phyloP scores from a whole-genome alignment of 2,113 vertebrate genomes.

The Nothoprocta pentlandii region DNA sequence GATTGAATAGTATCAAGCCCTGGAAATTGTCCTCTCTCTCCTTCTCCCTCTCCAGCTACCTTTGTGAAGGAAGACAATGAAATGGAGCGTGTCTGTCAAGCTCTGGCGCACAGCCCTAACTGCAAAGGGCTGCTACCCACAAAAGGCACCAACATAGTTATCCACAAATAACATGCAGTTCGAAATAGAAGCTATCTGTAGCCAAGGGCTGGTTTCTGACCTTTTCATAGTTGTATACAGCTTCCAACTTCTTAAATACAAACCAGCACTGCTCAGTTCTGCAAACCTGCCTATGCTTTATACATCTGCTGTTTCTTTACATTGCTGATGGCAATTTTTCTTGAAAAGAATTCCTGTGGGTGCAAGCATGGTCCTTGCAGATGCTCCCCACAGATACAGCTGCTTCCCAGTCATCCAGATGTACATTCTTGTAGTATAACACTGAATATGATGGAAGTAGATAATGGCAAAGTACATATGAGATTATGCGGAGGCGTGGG shows the following conservation, averaged over 20 bases:
- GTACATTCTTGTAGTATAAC: neutral
- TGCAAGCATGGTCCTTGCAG: neutral
- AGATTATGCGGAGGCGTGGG: neutral
- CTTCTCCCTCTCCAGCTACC: neutral
- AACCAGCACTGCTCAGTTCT: neutral
- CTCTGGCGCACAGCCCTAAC: neutral
- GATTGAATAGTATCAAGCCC: neutral
- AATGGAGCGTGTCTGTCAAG: neutral
- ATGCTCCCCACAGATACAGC: neutral
- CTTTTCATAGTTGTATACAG: neutral
- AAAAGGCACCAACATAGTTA: neutral
- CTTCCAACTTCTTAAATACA: neutral
- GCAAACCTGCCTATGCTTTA: neutral
- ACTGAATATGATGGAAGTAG: neutral
- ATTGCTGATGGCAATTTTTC: neutral
- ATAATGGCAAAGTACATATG: neutral
- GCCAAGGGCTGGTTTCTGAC: neutral
- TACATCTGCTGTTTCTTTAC: neutral
- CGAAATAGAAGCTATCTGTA: neutral
- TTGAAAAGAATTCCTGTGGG: neutral
- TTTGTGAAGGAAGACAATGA: neutral
- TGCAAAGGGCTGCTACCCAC: neutral
- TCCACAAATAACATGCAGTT: neutral
- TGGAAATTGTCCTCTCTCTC: neutral
- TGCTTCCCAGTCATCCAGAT: neutral